Base-by-base conservation (phyloP, 2,797 vertebrate species). In the Myripristis murdjan region DNA sequence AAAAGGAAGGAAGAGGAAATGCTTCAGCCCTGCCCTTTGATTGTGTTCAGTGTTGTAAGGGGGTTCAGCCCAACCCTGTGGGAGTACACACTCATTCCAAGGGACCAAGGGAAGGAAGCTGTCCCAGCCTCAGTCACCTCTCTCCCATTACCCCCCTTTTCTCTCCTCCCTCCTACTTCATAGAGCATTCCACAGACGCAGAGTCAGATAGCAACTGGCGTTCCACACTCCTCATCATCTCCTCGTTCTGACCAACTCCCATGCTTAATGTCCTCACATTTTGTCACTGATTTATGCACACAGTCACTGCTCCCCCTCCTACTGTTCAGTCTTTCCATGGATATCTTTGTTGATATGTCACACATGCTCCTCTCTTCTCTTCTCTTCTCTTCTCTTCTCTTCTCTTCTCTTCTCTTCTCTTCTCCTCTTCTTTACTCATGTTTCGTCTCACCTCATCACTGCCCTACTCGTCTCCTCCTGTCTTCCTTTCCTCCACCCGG, bases 41-140 rank as follows among this genome's bases (percentile, higher is more conserved):
- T 93, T 93, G 90, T 87, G 63, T 81, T 88, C 70, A 49, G 62
- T 65, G 73, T 61, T 87, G 60, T 72, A 81, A 81, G 74, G 72
- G 62, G 83, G 86, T 73, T 76, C 90, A 57, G 90, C 93, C 92
- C 90, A 87, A 75, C 80, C 93, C 90, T 58, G 67, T 75, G 94
- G 93, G 94, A 95, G 61, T 41, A 39, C 43, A 73, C 51, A 28
- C 77, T 85, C 84, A 81, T 89, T 91, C 86, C 77, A 82, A 69
- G 85, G 65, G 82, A 85, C 74, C 81, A 53, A 26, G 81, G 83
- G 73, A 86, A 91, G 90, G 91, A 93, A 94, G 82, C 80, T 33
- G 43, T 49, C 64, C 61, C 64, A 28, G 68, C 72, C 77, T 59
- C 55, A 22, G 53, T 57, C 70, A 56, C 63, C 57, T 35, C 26